Conservation (phyloP, 2,888 invertebrate species). For the Eilema depressum region DNA sequence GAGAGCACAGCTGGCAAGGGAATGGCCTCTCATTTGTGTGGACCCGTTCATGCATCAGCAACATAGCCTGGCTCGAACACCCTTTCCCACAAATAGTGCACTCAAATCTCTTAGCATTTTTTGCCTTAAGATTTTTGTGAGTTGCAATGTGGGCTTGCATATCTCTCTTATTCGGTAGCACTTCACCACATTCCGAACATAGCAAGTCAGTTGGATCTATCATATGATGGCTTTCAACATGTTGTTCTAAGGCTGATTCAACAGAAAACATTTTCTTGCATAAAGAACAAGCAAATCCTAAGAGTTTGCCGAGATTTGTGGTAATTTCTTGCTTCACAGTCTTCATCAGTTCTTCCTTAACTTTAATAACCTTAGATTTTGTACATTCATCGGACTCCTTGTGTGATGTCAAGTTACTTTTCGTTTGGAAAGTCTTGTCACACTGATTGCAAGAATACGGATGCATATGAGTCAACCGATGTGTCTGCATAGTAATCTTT, state of each 20-base stretch:
- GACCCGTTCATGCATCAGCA: slow-evolving; percentile 83
- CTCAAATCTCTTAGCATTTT: slow-evolving; percentile 73
- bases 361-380: slow-evolving; percentile 68
- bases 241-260: slow-evolving; percentile 78
- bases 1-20: slow-evolving; percentile 78
- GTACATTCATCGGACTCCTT: slow-evolving; percentile 68
- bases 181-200: slow-evolving; percentile 78
- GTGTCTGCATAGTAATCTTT: slow-evolving; percentile 84
- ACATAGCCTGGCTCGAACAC: slow-evolving; percentile 82
- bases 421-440: slow-evolving; percentile 70
- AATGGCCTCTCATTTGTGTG: slow-evolving; percentile 84
- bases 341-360: slow-evolving; percentile 78
- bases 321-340: slow-evolving; percentile 79
- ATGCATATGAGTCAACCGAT: slow-evolving; percentile 77
- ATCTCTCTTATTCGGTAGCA: slow-evolving; percentile 69
- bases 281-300: slow-evolving; percentile 79
- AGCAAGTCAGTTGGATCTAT: slow-evolving; percentile 69
- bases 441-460: slow-evolving; percentile 75
- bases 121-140: slow-evolving; percentile 67
- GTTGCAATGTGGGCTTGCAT: slow-evolving; percentile 68
- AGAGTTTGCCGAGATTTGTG: slow-evolving; percentile 73
- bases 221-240: slow-evolving; percentile 77
- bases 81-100: slow-evolving; percentile 79
- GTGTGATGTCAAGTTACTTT: slow-evolving; percentile 61
- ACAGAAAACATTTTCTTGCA: slow-evolving; percentile 84